Base-by-base conservation (phyloP, 2,797 vertebrate species). In the Phoeniculus purpureus region DNA sequence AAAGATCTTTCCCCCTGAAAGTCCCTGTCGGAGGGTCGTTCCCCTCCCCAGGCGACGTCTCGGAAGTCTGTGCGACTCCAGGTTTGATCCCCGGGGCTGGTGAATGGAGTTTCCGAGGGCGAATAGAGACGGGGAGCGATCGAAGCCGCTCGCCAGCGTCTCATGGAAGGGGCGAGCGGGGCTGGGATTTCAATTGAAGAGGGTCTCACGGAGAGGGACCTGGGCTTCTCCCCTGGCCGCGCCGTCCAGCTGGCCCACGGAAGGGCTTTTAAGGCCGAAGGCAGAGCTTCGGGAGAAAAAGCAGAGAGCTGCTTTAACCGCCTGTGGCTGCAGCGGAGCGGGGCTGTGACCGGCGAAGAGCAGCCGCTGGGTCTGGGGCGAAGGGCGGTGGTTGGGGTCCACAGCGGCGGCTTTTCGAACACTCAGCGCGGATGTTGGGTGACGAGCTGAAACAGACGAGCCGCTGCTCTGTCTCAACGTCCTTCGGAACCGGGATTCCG, bases 241-340 rank as follows among this genome's bases (percentile, higher is more conserved):
- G 1, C 9, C 2, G 1, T 17, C 68, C 1, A 0, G 13, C 45
- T 43, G 2, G 4, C 45, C 47, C 54, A 10, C 2, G 1, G 40
- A 37, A 37, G 37, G 37, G 37, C 9, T 37, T 37, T 37, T 37
- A 37, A 37, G 37, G 9, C 9, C 12, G 12, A 37, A 37, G 37
- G 9, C 37, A 37, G 37, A 37, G 37, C 8, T 37, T 37, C 37
- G 12, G 37, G 37, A 8, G 12, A 37, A 37, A 37, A 12, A 8
- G 9, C 37, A 8, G 37, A 37, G 37, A 37, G 8, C 37, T 37
- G 37, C n/a, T n/a, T n/a, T n/a, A n/a, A n/a, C n/a, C n/a, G n/a
- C 37, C 37, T 12, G 37, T 37, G 37, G 12, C 37, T 9, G 37
- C 8, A 37, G 37, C 37, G 37, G 37, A 37, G 37, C 37, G 37